These are phyloP conservation scores for Teleogryllus oceanicus DNA, from an alignment of 2,888 invertebrate genomes.

Conservation along the genomic window DNA sequence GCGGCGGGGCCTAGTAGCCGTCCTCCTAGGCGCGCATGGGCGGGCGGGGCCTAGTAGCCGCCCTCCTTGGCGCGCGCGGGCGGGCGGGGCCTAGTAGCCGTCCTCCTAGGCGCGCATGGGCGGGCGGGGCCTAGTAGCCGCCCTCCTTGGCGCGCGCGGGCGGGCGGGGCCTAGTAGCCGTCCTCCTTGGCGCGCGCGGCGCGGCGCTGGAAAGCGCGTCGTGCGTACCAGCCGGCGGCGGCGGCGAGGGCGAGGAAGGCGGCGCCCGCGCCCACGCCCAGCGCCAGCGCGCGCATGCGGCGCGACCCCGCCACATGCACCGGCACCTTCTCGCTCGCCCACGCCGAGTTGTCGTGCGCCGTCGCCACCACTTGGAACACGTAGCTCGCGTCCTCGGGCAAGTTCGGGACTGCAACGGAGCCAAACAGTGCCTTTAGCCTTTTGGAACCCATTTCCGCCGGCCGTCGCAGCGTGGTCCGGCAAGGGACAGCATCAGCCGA, in stretches of 20 bases:
- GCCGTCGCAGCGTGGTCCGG: too few relatives aligned
- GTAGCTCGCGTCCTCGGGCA: constrained; percentile 71
- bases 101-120: too few relatives aligned
- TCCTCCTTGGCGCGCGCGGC: background rate
- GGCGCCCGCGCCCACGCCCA: constrained; percentile 67
- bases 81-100: too few relatives aligned
- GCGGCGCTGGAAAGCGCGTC: constrained; percentile 36
- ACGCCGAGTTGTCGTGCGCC: constrained; percentile 58
- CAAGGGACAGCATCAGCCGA: too few relatives aligned
- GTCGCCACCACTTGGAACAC: constrained; percentile 68
- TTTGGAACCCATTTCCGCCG: too few relatives aligned
- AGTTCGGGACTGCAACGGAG: constrained; percentile 57
- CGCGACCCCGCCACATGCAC: constrained; percentile 66
- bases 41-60: too few relatives aligned
- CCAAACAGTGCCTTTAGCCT: background rate
- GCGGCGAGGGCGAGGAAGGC: constrained; percentile 63
- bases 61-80: too few relatives aligned
- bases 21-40: too few relatives aligned
- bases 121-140: too few relatives aligned
- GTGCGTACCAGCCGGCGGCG: constrained; percentile 58
- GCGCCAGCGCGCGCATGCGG: constrained; percentile 66
- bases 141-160: too few relatives aligned
- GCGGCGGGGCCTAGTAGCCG: too few relatives aligned
- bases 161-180: background rate
- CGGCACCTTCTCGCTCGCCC: constrained; percentile 60